These are phyloP conservation scores for Zingel zingel DNA, from an alignment of 2,113 vertebrate genomes.

Conservation along the genomic window DNA sequence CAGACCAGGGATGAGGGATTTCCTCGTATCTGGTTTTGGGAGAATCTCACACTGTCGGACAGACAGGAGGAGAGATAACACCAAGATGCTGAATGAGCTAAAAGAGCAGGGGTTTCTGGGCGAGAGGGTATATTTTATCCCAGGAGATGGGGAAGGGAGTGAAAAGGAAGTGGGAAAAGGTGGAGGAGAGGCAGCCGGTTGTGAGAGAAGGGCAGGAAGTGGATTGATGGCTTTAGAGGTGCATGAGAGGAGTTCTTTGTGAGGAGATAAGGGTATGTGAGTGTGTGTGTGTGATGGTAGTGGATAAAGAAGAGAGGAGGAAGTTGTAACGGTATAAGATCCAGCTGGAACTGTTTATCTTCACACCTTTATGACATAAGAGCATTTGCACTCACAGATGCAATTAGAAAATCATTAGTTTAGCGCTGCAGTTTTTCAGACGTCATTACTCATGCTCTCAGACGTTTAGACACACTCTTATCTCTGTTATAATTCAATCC, in stretches of 20 bases:
- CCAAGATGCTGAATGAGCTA: constrained; percentile 23
- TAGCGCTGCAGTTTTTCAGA: not conserved
- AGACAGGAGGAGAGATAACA: constrained; percentile 60
- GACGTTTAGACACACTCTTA: constrained; percentile 27
- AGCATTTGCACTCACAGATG: not conserved
- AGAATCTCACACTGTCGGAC: constrained; percentile 28
- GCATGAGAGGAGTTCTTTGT: constrained; percentile 41
- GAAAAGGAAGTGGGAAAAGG: constrained; percentile 58
- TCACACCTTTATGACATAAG: constrained; percentile 33
- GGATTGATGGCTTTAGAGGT: constrained; percentile 54
- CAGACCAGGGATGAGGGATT: constrained; percentile 47
- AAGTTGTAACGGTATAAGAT: constrained; percentile 11
- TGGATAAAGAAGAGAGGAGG: constrained; percentile 34
- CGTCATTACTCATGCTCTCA: constrained; percentile 21
- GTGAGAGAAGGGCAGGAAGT: constrained; percentile 51
- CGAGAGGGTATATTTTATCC: constrained; percentile 42
- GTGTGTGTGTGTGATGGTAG: constrained; percentile 17
- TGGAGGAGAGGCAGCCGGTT: constrained; percentile 65
- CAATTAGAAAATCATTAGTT: constrained; percentile 13
- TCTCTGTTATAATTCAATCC: constrained; percentile 52
- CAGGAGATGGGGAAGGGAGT: constrained; percentile 58
- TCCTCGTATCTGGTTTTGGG: constrained; percentile 48
- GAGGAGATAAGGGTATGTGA: constrained; percentile 43
- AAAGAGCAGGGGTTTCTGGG: constrained; percentile 19
- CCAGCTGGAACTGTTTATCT: constrained; percentile 60